These are phyloP conservation scores for Lordiphosa fenestrarum DNA, from an alignment of 2,888 invertebrate species.

Conservation along the genomic window DNA sequence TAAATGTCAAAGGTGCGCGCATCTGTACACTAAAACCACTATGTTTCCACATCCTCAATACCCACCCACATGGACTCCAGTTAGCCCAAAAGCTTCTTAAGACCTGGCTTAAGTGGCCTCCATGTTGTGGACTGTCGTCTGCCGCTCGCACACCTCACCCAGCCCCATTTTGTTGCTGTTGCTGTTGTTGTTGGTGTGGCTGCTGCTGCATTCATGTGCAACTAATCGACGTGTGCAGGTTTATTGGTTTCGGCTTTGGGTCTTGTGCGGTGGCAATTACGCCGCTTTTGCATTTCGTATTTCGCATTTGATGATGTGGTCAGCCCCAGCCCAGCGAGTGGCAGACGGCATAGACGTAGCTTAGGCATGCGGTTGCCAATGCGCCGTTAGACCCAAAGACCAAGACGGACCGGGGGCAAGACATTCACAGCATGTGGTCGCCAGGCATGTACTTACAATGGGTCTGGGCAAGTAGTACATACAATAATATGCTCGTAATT, in stretches of 20 bases:
- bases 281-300: constrained; percentile 55
- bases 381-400: constrained; percentile 48
- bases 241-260: constrained; percentile 59
- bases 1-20: too few relatives aligned
- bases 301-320: constrained; percentile 64
- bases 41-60: too few relatives aligned
- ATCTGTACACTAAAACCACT: too few relatives aligned
- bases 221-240: constrained; percentile 67
- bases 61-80: neutral
- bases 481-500: constrained; percentile 47
- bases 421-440: constrained; percentile 54
- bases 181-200: constrained; percentile 14
- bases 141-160: constrained; percentile 1
- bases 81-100: constrained; percentile 47
- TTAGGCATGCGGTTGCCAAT: constrained; percentile 53
- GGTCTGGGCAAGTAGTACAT: constrained; percentile 3
- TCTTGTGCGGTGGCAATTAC: constrained; percentile 56
- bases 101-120: constrained; percentile 47
- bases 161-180: constrained; percentile 2
- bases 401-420: constrained; percentile 5
- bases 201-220: constrained; percentile 52
- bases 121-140: constrained; percentile 36
- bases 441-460: constrained; percentile 16
- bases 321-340: constrained; percentile 32
- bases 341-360: constrained; percentile 30